These are phyloP conservation scores for Lampropteryx suffumata DNA, from an alignment of 2,888 invertebrate species.

Conservation along the genomic window DNA sequence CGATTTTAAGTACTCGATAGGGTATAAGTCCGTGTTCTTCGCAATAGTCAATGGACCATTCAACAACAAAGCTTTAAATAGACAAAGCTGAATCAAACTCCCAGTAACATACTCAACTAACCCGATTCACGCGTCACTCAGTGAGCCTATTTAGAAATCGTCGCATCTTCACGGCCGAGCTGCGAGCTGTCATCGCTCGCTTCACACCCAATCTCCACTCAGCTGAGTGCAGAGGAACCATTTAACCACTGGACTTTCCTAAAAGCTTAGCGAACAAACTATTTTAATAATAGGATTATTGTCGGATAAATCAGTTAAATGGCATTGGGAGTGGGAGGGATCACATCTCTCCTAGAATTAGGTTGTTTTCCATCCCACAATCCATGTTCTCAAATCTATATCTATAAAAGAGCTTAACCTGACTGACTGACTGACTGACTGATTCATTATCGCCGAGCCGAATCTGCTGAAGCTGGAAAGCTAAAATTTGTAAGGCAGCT, in stretches of 20 bases:
- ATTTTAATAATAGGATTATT: no score
- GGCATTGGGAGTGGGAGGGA: no score
- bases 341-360: no score
- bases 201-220: constrained; percentile 60
- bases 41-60: not conserved
- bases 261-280: not conserved
- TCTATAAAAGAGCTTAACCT: no score
- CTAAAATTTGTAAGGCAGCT: no score
- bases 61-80: constrained; percentile 3
- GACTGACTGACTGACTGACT: no score
- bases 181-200: constrained; percentile 53
- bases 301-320: no score
- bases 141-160: constrained; percentile 42
- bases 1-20: not conserved
- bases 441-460: no score
- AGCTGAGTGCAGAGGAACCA: constrained; percentile 43
- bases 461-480: no score
- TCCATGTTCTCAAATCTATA: no score
- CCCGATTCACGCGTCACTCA: constrained; percentile 35
- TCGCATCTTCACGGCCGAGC: constrained; percentile 45
- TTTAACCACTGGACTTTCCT: constrained; percentile 9
- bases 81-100: constrained; percentile 4
- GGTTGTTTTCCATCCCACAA: no score
- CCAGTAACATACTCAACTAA: constrained; percentile 18
- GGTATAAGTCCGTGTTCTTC: not conserved